phyloP scores from a whole-genome alignment of 2,113 vertebrate species.

The Stigmatopora argus region DNA sequence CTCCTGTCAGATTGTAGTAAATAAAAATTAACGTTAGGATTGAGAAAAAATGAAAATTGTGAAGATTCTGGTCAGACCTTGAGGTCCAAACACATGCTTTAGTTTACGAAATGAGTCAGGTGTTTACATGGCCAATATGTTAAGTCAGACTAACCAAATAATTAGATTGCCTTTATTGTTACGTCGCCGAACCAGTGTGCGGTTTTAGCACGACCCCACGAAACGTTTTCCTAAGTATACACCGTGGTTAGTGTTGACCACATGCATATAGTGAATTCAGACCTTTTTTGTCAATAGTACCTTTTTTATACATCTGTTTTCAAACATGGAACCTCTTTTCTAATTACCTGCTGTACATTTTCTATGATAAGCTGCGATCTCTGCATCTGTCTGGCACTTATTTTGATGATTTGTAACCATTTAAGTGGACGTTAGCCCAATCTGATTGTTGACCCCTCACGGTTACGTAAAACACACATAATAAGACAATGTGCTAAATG shows the following conservation, averaged over 20 bases:
- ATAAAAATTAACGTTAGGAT: background rate
- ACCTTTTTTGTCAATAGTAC: slow-evolving; percentile 46
- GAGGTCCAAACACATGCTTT: background rate
- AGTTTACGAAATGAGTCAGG: background rate
- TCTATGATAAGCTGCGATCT: slow-evolving; percentile 25
- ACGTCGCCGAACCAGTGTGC: background rate
- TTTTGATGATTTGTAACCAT: slow-evolving; percentile 34
- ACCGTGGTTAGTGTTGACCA: slow-evolving; percentile 23
- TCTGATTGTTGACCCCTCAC: slow-evolving; percentile 15
- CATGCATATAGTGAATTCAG: slow-evolving; percentile 23
- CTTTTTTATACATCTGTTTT: slow-evolving; percentile 47
- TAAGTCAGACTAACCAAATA: background rate
- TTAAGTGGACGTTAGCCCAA: slow-evolving; percentile 12
- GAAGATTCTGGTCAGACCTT: background rate
- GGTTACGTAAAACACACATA: slow-evolving; percentile 1
- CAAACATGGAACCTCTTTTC: slow-evolving; percentile 13
- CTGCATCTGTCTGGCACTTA: slow-evolving; percentile 2
- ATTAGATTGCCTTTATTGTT: background rate
- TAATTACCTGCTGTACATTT: slow-evolving; percentile 16
- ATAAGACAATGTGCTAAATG: slow-evolving; percentile 10
- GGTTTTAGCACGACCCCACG: slow-evolving; percentile 4
- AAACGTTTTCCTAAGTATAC: slow-evolving; percentile 12
- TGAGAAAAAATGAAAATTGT: background rate
- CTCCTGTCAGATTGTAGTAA: slow-evolving; percentile 16
- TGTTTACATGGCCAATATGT: background rate